Percentiles rank a stretch among this genome's conserved stretches.
Conservation (phyloP, 1,140 invertebrate species). For the Eriocheir sinensis region DNA sequence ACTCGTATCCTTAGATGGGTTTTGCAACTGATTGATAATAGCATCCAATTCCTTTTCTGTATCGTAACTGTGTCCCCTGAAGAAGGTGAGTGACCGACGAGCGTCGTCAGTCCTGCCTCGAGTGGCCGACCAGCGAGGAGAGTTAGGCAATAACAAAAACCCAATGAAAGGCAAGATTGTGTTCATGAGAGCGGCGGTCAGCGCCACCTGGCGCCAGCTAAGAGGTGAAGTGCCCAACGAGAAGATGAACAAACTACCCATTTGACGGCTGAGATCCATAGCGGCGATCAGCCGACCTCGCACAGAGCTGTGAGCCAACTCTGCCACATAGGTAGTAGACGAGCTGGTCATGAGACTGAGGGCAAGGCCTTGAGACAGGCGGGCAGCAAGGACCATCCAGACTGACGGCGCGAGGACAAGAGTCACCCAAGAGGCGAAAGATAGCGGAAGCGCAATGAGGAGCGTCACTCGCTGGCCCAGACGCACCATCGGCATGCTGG, state of each 20-base stretch:
- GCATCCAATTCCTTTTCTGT: not conserved
- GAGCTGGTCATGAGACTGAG: conserved; percentile 23
- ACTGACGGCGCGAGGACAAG: not conserved
- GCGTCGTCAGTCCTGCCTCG: not conserved
- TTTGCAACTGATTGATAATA: not conserved
- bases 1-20: not conserved
- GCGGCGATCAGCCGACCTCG: not conserved
- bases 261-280: conserved; percentile 13
- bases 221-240: not conserved
- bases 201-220: not conserved
- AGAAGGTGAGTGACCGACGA: not conserved
- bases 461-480: conserved; percentile 40
- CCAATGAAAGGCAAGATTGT: conserved; percentile 29
- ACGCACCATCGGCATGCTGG: conserved; percentile 19
- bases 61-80: conserved; percentile 17
- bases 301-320: conserved; percentile 37
- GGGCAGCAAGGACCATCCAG: not conserved
- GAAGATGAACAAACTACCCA: conserved; percentile 14
- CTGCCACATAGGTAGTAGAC: conserved; percentile 40
- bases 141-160: conserved; percentile 4
- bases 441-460: not conserved
- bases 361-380: not conserved
- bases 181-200: not conserved
- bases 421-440: not conserved
- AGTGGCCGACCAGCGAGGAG: conserved; percentile 32